Conservation (phyloP, 2,888 invertebrate genomes). For the Aethes cnicana region DNA sequence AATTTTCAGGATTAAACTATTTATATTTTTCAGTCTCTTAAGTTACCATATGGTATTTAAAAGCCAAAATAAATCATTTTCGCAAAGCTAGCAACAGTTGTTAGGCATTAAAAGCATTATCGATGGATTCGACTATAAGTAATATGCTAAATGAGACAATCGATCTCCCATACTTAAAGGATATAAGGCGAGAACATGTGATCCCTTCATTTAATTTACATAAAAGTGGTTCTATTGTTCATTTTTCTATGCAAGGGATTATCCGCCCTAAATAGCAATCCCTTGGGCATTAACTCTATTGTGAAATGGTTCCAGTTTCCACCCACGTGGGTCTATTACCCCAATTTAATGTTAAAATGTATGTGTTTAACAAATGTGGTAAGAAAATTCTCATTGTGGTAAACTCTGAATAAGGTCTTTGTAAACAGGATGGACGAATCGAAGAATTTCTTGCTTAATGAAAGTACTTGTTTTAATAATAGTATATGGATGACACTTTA, state of each 20-base stretch:
- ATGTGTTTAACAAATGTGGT: no score
- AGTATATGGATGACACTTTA: no score
- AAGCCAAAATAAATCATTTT: conserved; percentile 25
- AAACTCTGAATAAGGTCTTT: no score
- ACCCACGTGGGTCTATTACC: conserved; percentile 31
- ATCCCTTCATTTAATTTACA: conserved; percentile 76
- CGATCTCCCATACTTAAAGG: conserved; percentile 53
- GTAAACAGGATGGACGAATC: no score
- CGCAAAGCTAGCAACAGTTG: conserved; percentile 49
- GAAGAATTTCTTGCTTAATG: no score
- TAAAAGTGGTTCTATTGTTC: conserved; percentile 69
- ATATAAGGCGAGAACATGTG: conserved; percentile 53
- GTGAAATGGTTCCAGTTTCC: conserved; percentile 43
- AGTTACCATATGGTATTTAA: conserved; percentile 12
- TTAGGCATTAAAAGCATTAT: conserved; percentile 44
- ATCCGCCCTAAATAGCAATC: conserved; percentile 70
- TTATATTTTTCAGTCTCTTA: no score
- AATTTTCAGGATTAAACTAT: no score
- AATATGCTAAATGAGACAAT: conserved; percentile 52
- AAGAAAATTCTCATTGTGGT: no score
- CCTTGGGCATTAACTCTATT: conserved; percentile 66
- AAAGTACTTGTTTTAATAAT: no score
- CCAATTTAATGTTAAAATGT: no score
- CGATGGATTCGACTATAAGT: conserved; percentile 42
- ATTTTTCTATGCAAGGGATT: conserved; percentile 78